Base-by-base conservation (phyloP, 2,888 invertebrate species). In the Meiosimyza decipiens region DNA sequence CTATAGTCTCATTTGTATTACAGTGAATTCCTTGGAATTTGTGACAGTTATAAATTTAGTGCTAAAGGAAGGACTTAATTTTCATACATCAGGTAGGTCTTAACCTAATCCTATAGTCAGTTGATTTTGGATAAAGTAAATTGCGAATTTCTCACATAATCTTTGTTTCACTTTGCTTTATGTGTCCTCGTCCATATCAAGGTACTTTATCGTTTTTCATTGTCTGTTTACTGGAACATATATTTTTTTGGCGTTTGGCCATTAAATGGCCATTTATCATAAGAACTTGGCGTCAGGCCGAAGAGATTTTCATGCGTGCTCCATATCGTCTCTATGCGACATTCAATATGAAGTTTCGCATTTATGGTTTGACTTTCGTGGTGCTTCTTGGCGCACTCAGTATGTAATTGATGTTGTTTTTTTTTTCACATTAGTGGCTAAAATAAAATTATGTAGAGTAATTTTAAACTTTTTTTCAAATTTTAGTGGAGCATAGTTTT, bases 191-290 rank as follows among this genome's bases (percentile, higher is more conserved):
- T 65, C 49, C 64, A 6, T 40, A 40, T 40, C 40, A 40, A 79
- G 81, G 83, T 70, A 68, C 80, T 2, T 64, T 86, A 33, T 79
- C 82, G 0, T 77, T 86, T 11, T 84, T 79, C 70, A 71, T 77
- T n/a, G 81, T 82, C 11, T 85, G 85, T 47, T 67, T 86, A 69
- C 59, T 83, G 78, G 85, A 82, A 71, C 87, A 82, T 40, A 55
- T 85, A 7, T 81, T 77, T 76, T 81, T 85, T 60, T 85, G 86
- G 86, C 79, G 81, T 68, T 73, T 87, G 77, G 86, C 86, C 12
- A 77, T 74, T n/a, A 82, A 82, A 40, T 87, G 87, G 87, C 84
- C 82, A 33, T 73, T 72, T 15, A 80, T 87, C 6, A 85, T 85
- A 77, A 67, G 74, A 3, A 74, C 77, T 12, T 87, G 87, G 86